Evolutionary conservation across 2,888 invertebrate species (phyloP).

Genomic region (Rotaria sp.): DNA sequence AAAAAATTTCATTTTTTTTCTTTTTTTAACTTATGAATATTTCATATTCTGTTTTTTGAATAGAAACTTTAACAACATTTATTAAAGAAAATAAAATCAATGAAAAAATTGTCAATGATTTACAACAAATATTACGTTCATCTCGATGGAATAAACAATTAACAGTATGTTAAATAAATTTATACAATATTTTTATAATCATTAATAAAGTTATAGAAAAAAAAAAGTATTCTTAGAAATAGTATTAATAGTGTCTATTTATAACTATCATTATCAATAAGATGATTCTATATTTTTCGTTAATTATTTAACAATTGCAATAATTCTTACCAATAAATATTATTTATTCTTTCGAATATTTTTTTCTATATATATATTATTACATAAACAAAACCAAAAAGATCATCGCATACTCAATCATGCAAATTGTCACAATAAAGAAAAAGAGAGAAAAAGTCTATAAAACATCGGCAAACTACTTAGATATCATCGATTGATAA

Average conservation of each 20-base stretch:
- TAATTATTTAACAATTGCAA: too few species aligned
- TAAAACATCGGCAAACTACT: background rate
- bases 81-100: background rate
- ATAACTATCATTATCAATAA: too few species aligned
- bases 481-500: background rate
- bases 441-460: too few species aligned
- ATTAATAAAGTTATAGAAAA: too few species aligned
- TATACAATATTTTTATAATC: too few species aligned
- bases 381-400: background rate
- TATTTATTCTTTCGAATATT: too few species aligned
- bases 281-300: too few species aligned
- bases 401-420: too few species aligned
- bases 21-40: background rate
- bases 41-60: background rate
- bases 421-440: background rate
- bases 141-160: background rate
- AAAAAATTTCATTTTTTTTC: background rate
- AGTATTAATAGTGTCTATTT: too few species aligned
- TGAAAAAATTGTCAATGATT: background rate
- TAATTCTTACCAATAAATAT: too few species aligned
- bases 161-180: background rate
- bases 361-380: too few species aligned
- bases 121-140: background rate
- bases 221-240: too few species aligned
- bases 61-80: background rate